A percentile compares a stretch with the other conserved stretches of the same genome.
phyloP scores from a whole-genome alignment of 2,888 invertebrate species.

The Nymphalis polychloros region DNA sequence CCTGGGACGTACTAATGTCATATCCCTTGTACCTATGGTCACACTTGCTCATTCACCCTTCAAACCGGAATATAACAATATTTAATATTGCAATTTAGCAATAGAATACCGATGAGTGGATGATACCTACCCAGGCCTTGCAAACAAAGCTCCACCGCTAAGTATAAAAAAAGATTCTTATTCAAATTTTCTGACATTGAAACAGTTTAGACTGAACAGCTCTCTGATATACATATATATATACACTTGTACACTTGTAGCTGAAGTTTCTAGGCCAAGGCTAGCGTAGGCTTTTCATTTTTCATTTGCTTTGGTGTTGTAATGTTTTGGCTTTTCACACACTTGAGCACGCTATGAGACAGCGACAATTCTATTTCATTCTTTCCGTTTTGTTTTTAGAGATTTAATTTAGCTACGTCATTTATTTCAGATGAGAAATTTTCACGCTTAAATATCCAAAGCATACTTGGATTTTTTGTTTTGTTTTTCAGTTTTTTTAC shows the following conservation, averaged over 20 bases:
- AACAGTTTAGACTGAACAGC: neutral
- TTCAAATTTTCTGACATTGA: neutral
- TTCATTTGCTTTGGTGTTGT: conserved; percentile 27
- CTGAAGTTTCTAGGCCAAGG: conserved; percentile 29
- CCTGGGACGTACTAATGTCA: no score
- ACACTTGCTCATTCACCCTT: no score
- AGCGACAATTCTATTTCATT: neutral
- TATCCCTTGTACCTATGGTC: no score
- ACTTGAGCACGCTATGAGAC: conserved; percentile 10
- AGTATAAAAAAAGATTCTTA: neutral
- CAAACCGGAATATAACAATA: no score
- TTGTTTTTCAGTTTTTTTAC: no score
- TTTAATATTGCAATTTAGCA: no score
- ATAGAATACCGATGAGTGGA: no score
- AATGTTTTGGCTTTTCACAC: conserved; percentile 26
- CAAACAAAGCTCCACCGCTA: no score
- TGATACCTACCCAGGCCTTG: no score
- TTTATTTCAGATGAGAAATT: neutral
- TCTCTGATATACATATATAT: neutral
- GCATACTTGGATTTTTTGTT: no score
- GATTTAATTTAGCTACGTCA: neutral
- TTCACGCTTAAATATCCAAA: neutral
- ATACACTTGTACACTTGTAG: no score
- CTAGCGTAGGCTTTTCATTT: conserved; percentile 21
- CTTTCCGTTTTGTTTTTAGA: conserved; percentile 1